Evolutionary conservation across 53 echinoderm and acorn worm species (phyloP).

Genomic region (Pentamera pediparva): DNA sequence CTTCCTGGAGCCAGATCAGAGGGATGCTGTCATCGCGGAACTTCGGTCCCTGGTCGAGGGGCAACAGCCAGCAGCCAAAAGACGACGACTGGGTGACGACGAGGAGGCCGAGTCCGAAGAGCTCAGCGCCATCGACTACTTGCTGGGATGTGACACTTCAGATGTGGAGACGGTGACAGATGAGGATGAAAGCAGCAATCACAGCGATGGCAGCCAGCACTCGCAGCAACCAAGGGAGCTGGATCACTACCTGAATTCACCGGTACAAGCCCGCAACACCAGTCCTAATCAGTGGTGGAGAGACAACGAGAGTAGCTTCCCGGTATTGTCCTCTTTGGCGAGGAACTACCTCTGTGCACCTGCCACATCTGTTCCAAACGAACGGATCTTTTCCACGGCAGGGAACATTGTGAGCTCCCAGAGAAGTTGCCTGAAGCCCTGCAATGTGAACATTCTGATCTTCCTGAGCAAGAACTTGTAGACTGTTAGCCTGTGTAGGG

Average conservation of each 20-base stretch:
- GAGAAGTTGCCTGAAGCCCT: neutral
- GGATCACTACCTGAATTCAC: neutral
- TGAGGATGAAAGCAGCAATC: too few relatives aligned
- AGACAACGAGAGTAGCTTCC: neutral
- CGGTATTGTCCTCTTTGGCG: neutral
- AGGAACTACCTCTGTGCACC: neutral
- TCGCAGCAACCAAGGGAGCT: neutral
- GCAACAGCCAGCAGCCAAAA: too few relatives aligned
- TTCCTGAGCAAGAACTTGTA: neutral
- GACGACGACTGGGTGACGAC: too few relatives aligned
- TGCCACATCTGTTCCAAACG: neutral
- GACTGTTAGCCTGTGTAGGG: too few relatives aligned
- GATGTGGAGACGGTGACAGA: too few relatives aligned
- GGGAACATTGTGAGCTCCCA: neutral
- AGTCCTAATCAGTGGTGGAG: neutral
- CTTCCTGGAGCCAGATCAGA: too few relatives aligned
- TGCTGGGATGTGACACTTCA: too few relatives aligned
- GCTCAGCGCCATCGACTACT: too few relatives aligned
- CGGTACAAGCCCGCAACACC: neutral
- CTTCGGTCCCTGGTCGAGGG: too few relatives aligned
- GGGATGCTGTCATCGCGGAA: too few relatives aligned
- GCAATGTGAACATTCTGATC: neutral
- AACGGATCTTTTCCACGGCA: neutral
- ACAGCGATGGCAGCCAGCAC: neutral
- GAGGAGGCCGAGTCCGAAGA: too few relatives aligned